Conservation (phyloP, 2,888 invertebrate genomes). For the Ceriagrion tenellum region DNA sequence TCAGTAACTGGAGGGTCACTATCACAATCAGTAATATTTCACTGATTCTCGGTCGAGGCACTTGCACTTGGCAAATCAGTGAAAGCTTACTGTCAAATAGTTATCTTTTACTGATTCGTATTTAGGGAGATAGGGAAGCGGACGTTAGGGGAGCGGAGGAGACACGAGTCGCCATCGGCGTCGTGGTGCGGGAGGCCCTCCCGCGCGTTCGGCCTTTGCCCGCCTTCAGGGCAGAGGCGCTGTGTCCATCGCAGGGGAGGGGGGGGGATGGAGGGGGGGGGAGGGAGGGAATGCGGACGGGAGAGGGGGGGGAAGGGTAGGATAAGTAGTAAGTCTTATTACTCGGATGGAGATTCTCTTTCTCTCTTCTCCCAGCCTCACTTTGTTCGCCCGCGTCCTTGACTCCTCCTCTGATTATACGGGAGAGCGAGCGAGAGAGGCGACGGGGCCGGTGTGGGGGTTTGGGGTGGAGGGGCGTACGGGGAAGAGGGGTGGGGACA, state of each 20-base stretch:
- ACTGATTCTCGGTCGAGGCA: no score
- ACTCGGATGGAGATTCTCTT: not conserved
- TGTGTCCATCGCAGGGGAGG: not conserved
- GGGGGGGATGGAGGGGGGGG: not conserved
- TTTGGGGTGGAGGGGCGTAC: no score
- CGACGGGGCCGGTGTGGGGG: no score
- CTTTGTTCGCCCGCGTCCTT: constrained; percentile 40
- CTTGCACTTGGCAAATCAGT: no score
- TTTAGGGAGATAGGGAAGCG: no score
- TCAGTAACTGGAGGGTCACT: no score
- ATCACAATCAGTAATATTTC: no score
- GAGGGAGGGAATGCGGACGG: not conserved
- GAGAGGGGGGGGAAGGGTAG: not conserved
- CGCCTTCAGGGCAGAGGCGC: no score
- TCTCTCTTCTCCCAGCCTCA: constrained; percentile 3
- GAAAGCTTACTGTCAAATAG: no score
- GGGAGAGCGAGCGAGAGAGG: not conserved
- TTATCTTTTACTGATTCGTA: no score
- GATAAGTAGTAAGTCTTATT: constrained; percentile 41
- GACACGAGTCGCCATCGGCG: not conserved
- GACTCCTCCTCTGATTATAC: constrained; percentile 57
- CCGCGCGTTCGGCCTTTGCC: not conserved
- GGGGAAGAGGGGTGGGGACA: not conserved
- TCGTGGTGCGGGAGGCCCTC: no score
- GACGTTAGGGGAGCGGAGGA: not conserved